Evolutionary conservation across 2,113 vertebrate species (phyloP).

Genomic region (Rhinolophus sinicus): DNA sequence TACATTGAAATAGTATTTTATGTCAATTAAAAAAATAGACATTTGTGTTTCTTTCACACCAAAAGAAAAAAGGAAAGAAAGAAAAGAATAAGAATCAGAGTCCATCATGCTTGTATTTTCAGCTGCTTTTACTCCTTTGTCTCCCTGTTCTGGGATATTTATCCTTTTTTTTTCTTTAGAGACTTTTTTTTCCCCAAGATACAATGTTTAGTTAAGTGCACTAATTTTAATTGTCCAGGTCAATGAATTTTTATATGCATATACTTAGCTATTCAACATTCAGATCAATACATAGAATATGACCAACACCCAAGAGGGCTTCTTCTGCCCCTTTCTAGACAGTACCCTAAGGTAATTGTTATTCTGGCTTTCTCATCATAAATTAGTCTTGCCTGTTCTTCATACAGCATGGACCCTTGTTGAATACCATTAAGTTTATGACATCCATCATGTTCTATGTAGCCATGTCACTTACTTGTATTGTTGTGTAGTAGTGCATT

Average conservation of each 20-base stretch:
- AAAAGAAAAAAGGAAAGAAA: background rate
- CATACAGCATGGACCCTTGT: background rate
- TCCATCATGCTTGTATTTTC: background rate
- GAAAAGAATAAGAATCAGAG: background rate
- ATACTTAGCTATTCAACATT: background rate
- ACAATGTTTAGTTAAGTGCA: background rate
- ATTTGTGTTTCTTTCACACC: background rate
- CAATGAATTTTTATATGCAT: background rate
- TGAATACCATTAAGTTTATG: background rate
- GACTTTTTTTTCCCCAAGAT: background rate
- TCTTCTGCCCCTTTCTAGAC: background rate
- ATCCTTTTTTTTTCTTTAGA: background rate
- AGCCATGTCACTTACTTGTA: background rate
- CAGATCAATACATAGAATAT: background rate
- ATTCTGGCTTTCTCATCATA: background rate
- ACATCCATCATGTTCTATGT: background rate
- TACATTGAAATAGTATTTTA: background rate
- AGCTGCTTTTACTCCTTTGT: background rate
- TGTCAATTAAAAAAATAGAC: background rate
- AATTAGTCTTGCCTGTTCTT: background rate
- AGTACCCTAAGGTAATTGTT: background rate
- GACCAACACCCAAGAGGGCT: background rate
- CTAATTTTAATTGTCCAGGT: background rate
- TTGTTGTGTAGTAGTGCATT: background rate
- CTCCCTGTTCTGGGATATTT: background rate